Percentiles rank a stretch among this genome's conserved stretches.
Evolutionary conservation across 2,797 vertebrate species (phyloP).

Genomic region (Phoeniculus purpureus): DNA sequence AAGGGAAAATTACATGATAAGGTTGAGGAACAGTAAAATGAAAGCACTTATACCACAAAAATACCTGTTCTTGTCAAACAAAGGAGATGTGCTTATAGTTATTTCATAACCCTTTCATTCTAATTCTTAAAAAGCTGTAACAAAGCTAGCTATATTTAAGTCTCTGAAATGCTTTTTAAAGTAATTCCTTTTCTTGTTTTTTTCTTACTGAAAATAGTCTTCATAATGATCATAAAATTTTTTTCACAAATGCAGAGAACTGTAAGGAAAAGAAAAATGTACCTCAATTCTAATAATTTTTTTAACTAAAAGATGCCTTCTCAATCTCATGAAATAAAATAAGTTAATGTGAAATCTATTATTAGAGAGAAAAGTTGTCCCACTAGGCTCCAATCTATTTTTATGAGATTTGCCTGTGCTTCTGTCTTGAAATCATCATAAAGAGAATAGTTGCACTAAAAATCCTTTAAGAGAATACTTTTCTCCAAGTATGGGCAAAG

Average conservation of each 20-base stretch:
- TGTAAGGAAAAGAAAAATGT: not conserved
- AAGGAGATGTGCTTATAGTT: slow-evolving; percentile 61
- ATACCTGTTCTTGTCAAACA: slow-evolving; percentile 71
- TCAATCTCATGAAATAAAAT: slow-evolving; percentile 40
- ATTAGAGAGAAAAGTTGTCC: not conserved
- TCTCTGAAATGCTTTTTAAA: slow-evolving; percentile 49
- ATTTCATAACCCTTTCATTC: slow-evolving; percentile 53
- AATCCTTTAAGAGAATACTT: not conserved
- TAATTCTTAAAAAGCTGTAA: slow-evolving; percentile 65
- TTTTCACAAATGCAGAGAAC: slow-evolving; percentile 1
- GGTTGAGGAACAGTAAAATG: slow-evolving; percentile 67
- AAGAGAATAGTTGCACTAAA: not conserved
- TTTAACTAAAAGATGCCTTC: not conserved
- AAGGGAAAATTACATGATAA: slow-evolving; percentile 75
- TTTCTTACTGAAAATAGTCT: slow-evolving; percentile 52
- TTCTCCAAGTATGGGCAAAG: not conserved
- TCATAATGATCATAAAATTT: slow-evolving; percentile 37
- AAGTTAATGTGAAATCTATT: not conserved
- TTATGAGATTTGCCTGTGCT: not conserved
- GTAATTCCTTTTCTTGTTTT: slow-evolving; percentile 22
- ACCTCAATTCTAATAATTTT: not conserved
- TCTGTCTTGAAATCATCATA: not conserved
- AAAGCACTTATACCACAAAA: slow-evolving; percentile 73
- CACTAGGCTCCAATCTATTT: not conserved
- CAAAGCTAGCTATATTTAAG: slow-evolving; percentile 36